Evolutionary conservation across 2,888 invertebrate species (phyloP).

Genomic region (Trissolcus japonicus): DNA sequence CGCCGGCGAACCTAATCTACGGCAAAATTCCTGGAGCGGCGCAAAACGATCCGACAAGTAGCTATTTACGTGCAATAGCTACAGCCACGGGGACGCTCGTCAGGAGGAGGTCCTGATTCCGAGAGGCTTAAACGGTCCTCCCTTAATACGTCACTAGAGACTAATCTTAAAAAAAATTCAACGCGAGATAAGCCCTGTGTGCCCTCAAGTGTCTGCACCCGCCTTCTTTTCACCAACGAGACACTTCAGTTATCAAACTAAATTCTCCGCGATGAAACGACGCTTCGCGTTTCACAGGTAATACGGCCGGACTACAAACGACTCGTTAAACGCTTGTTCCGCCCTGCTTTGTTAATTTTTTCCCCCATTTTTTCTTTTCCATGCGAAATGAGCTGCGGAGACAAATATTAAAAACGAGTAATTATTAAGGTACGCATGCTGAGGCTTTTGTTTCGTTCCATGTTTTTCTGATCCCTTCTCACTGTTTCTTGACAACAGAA

Average conservation of each 20-base stretch:
- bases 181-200: conserved; percentile 70
- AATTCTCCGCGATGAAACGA: conserved; percentile 57
- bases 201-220: conserved; percentile 45
- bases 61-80: conserved; percentile 73
- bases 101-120: conserved; percentile 50
- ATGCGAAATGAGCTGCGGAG: conserved; percentile 34
- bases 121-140: conserved; percentile 69
- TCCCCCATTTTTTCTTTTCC: conserved; percentile 9
- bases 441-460: conserved; percentile 11
- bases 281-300: conserved; percentile 72
- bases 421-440: conserved; percentile 32
- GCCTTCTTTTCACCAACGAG: conserved; percentile 27
- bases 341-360: background rate
- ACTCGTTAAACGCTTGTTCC: conserved; percentile 69
- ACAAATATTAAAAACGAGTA: conserved; percentile 50
- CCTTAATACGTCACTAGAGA: conserved; percentile 75
- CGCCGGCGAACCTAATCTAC: conserved; percentile 51
- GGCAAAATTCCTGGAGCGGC: conserved; percentile 49
- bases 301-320: conserved; percentile 72
- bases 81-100: conserved; percentile 57
- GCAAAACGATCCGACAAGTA: conserved; percentile 75
- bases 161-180: conserved; percentile 73
- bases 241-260: conserved; percentile 53
- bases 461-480: conserved; percentile 16
- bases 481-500: conserved; percentile 11